Percentiles rank a stretch among this genome's conserved stretches.
Evolutionary conservation across 2,113 vertebrate species (phyloP).

Genomic region (Eolophus roseicapilla): DNA sequence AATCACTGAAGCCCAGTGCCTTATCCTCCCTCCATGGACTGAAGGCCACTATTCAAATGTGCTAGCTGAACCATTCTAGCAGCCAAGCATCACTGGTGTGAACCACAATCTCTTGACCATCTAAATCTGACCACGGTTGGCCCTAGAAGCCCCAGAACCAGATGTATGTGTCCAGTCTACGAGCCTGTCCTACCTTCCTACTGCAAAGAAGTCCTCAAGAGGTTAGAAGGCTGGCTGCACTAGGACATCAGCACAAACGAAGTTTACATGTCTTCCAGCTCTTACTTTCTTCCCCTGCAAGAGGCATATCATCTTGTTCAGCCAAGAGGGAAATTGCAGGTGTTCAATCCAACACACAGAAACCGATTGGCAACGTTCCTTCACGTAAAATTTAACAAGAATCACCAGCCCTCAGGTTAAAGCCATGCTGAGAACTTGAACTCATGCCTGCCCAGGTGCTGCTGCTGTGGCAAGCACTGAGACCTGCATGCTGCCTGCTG

Average conservation of each 20-base stretch:
- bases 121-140: background rate
- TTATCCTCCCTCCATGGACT: background rate
- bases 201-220: background rate
- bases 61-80: background rate
- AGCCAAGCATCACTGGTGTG: rapidly evolving
- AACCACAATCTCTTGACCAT: background rate
- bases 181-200: background rate
- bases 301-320: background rate
- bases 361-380: background rate
- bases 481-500: background rate
- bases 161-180: rapidly evolving
- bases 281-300: background rate
- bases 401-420: slow-evolving; percentile 41
- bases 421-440: slow-evolving; percentile 40
- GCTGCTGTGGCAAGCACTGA: background rate
- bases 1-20: background rate
- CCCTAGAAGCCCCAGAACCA: background rate
- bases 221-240: background rate
- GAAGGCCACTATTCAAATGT: background rate
- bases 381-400: slow-evolving; percentile 52
- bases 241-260: background rate
- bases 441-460: slow-evolving; percentile 27
- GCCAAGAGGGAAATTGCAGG: slow-evolving; percentile 49
- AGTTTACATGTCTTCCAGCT: background rate
- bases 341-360: background rate